A percentile compares a stretch with the other conserved stretches of the same genome.
phyloP scores from a whole-genome alignment of 64 coral and sea anemone species.

The Stylophora pistillata region DNA sequence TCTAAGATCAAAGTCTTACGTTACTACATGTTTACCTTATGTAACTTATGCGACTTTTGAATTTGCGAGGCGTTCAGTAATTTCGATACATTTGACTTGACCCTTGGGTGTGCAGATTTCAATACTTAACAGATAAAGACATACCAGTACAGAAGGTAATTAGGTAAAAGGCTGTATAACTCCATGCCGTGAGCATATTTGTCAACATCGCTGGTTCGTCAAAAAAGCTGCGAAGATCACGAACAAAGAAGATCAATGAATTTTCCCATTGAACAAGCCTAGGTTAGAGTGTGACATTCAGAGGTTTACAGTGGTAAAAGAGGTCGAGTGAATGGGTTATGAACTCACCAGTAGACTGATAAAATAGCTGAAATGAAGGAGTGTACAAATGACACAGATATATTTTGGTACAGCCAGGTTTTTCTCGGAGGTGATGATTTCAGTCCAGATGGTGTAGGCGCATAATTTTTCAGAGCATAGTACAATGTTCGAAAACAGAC shows the following conservation, averaged over 20 bases:
- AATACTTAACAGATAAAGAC: neutral
- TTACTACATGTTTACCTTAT: too few species aligned
- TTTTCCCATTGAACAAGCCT: neutral
- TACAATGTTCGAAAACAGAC: conserved; percentile 18
- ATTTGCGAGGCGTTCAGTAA: neutral
- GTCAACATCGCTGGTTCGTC: conserved; percentile 77
- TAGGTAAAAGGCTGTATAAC: conserved; percentile 43
- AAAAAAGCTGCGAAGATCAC: conserved; percentile 63
- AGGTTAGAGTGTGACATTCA: too few species aligned
- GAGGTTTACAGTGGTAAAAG: neutral
- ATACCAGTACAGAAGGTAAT: conserved; percentile 73
- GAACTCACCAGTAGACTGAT: conserved; percentile 42
- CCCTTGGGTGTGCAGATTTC: too few species aligned
- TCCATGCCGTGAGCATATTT: conserved; percentile 79
- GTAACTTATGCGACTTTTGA: neutral
- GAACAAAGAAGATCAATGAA: neutral
- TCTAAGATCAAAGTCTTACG: too few species aligned
- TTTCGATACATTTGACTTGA: neutral
- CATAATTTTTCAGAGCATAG: neutral
- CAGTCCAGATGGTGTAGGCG: neutral
- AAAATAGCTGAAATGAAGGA: conserved; percentile 39
- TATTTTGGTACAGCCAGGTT: conserved; percentile 57
- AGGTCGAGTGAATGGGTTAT: neutral
- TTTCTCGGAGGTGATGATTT: conserved; percentile 7
- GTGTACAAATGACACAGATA: conserved; percentile 43